A percentile compares a stretch with the other conserved stretches of the same genome.
Evolutionary conservation across 2,797 vertebrate genomes (phyloP).

Genomic region (Pogonophryne albipinna): DNA sequence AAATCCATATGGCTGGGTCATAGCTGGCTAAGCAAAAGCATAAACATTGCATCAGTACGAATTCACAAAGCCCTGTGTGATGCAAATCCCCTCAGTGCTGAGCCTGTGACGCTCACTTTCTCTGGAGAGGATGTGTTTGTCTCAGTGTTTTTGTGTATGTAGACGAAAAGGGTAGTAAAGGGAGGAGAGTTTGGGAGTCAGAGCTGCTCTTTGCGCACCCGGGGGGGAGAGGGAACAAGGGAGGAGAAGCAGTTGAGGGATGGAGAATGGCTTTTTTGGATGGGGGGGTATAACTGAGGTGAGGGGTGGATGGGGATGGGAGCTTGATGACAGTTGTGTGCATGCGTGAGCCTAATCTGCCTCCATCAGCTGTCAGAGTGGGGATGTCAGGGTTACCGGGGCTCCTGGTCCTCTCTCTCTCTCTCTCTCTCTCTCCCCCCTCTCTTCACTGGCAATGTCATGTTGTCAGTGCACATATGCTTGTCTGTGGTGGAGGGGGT

Average conservation of each 20-base stretch:
- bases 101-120: slow-evolving; percentile 6
- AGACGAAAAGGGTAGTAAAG: not conserved
- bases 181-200: slow-evolving; percentile 35
- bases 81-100: slow-evolving; percentile 13
- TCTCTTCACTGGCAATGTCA: slow-evolving; percentile 84
- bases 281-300: slow-evolving; percentile 19
- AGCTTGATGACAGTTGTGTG: slow-evolving; percentile 79
- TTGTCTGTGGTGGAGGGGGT: slow-evolving; percentile 72
- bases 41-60: slow-evolving; percentile 38
- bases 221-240: slow-evolving; percentile 16
- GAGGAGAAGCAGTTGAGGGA: slow-evolving; percentile 51
- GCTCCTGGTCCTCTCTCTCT: slow-evolving; percentile 61
- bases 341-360: slow-evolving; percentile 80
- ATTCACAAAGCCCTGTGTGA: slow-evolving; percentile 28
- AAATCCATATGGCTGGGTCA: slow-evolving; percentile 22
- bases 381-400: slow-evolving; percentile 76
- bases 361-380: slow-evolving; percentile 85
- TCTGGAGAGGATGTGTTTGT: slow-evolving; percentile 7
- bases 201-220: slow-evolving; percentile 9
- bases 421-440: slow-evolving; percentile 48
- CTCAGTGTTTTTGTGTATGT: slow-evolving; percentile 6
- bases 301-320: slow-evolving; percentile 38
- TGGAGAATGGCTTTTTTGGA: slow-evolving; percentile 33
- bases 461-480: slow-evolving; percentile 89
- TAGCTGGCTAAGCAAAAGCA: slow-evolving; percentile 17